Percentiles rank a stretch among this genome's conserved stretches.
phyloP scores from a whole-genome alignment of 2,797 vertebrate genomes.

The Hippocampus kuda region DNA sequence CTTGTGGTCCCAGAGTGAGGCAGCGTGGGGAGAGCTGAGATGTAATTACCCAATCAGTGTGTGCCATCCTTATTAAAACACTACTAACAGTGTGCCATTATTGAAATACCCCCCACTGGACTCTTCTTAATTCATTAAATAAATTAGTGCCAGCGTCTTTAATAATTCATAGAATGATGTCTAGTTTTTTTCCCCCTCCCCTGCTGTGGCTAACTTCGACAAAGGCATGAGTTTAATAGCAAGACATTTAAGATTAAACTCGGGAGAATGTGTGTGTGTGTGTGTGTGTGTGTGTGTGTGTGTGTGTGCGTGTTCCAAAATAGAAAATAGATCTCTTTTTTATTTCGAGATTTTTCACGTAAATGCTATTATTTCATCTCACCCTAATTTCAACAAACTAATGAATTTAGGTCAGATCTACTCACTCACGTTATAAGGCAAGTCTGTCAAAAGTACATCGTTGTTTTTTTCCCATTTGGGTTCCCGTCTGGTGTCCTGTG shows the following conservation, averaged over 20 bases:
- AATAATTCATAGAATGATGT: slow-evolving; percentile 79
- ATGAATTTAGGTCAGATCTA: slow-evolving; percentile 5
- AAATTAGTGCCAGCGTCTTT: slow-evolving; percentile 74
- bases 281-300: slow-evolving; percentile 8
- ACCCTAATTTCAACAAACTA: neutral
- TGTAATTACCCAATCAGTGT: slow-evolving; percentile 79
- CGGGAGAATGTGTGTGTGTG: slow-evolving; percentile 3
- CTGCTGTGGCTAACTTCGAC: slow-evolving; percentile 46
- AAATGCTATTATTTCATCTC: neutral
- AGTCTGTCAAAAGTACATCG: slow-evolving; percentile 35
- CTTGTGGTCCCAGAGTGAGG: slow-evolving; percentile 48
- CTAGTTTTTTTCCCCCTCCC: slow-evolving; percentile 40
- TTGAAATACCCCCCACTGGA: slow-evolving; percentile 76
- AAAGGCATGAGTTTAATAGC: slow-evolving; percentile 40
- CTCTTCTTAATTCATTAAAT: slow-evolving; percentile 86
- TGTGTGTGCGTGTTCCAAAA: neutral
- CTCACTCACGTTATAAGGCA: slow-evolving; percentile 7
- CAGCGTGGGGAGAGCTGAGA: slow-evolving; percentile 60
- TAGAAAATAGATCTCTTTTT: neutral
- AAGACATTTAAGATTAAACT: slow-evolving; percentile 29
- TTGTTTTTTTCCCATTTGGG: slow-evolving; percentile 39
- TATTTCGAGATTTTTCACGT: neutral
- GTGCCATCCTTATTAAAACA: slow-evolving; percentile 79
- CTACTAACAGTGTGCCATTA: slow-evolving; percentile 80
- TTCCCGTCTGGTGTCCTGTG: slow-evolving; percentile 40